Evolutionary conservation across 1,140 invertebrate genomes (phyloP).

Genomic region (Nomia melanderi): DNA sequence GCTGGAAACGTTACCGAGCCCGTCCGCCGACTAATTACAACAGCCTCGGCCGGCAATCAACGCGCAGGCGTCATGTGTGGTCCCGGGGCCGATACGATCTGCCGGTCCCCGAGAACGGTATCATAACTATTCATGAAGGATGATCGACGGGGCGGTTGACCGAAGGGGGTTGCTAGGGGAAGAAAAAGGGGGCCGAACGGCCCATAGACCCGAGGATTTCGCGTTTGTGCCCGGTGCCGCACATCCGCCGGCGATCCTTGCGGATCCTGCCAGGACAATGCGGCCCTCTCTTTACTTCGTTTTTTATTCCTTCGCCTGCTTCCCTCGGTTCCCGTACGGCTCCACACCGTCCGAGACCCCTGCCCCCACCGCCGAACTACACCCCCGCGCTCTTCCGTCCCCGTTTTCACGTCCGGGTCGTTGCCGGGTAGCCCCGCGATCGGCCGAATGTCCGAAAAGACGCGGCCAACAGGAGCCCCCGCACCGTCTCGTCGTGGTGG

Average conservation of each 20-base stretch:
- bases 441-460: constrained; percentile 57
- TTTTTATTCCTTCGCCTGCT: constrained; percentile 11
- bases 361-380: neutral
- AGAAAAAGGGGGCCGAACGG: constrained; percentile 15
- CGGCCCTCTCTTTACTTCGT: constrained; percentile 53
- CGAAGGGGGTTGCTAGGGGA: constrained; percentile 9
- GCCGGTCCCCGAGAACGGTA: constrained; percentile 30
- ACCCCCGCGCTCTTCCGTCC: neutral
- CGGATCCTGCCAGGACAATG: constrained; percentile 66
- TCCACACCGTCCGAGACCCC: neutral
- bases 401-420: constrained; percentile 36
- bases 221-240: constrained; percentile 54
- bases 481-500: too few species aligned
- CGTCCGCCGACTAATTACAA: constrained; percentile 40
- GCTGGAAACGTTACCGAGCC: constrained; percentile 22
- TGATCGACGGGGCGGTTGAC: constrained; percentile 40
- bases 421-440: constrained; percentile 29
- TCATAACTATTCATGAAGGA: constrained; percentile 59
- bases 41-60: constrained; percentile 39
- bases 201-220: constrained; percentile 39
- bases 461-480: constrained; percentile 41
- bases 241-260: constrained; percentile 58
- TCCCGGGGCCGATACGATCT: constrained; percentile 23
- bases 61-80: constrained; percentile 38
- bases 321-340: neutral